Evolutionary conservation across 2,888 invertebrate species (phyloP).

Genomic region (Phengaris alcon): DNA sequence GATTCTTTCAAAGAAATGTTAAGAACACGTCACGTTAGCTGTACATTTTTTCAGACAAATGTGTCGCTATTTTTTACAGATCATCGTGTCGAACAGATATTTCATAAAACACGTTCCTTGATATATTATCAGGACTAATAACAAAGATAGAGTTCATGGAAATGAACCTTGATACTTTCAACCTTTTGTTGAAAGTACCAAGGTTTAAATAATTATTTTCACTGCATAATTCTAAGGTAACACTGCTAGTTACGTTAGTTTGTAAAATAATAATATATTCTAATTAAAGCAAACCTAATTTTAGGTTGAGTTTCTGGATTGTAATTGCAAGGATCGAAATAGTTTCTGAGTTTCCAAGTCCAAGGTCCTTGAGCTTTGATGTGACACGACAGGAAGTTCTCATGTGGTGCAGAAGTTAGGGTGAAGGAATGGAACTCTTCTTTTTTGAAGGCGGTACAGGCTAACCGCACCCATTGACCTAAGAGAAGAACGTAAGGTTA

Average conservation of each 20-base stretch:
- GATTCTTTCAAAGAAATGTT: too few relatives aligned
- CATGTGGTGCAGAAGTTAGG: slow-evolving; percentile 96
- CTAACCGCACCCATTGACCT: slow-evolving; percentile 96
- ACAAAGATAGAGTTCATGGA: not conserved
- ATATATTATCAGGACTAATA: not conserved
- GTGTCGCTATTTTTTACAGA: not conserved
- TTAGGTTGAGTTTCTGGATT: slow-evolving; percentile 92
- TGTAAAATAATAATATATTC: too few relatives aligned
- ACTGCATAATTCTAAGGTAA: not conserved
- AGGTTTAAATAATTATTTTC: not conserved
- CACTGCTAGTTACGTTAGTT: too few relatives aligned
- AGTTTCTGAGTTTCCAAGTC: slow-evolving; percentile 98
- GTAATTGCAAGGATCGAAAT: slow-evolving; percentile 95
- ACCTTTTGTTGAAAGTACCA: not conserved
- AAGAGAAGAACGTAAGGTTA: not conserved
- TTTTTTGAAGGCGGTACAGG: slow-evolving; percentile 93
- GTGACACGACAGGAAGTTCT: slow-evolving; percentile 95
- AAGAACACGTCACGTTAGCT: too few relatives aligned
- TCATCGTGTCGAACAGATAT: not conserved
- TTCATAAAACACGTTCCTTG: not conserved
- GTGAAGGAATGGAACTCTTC: slow-evolving; percentile 98
- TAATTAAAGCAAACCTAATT: slow-evolving; percentile 70
- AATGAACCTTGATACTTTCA: not conserved
- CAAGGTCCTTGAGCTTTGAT: slow-evolving; percentile 95
- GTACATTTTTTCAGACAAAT: not conserved